phyloP scores from a whole-genome alignment of 2,113 vertebrate species.

The Columba janthina region DNA sequence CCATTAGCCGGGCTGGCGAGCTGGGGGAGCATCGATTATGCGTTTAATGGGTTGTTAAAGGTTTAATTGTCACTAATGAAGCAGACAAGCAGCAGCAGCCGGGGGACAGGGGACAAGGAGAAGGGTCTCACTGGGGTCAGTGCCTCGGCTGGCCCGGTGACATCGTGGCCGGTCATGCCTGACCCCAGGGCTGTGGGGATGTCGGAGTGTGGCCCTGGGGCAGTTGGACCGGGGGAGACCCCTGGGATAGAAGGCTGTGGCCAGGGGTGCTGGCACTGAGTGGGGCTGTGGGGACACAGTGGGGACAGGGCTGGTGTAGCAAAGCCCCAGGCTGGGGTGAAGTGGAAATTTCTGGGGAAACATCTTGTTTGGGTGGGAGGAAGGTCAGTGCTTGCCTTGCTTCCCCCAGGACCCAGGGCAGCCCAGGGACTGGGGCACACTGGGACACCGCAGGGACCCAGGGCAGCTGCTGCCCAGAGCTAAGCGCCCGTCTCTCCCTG shows the following conservation, averaged over 20 bases:
- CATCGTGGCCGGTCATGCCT: neutral
- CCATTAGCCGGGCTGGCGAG: slow-evolving; percentile 74
- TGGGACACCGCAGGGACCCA: too few species aligned
- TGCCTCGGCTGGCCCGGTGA: neutral
- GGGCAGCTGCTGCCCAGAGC: rapidly evolving
- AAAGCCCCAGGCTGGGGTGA: too few species aligned
- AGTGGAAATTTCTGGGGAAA: neutral
- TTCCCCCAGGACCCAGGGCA: too few species aligned
- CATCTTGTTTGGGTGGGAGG: rapidly evolving
- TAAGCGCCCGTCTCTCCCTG: rapidly evolving
- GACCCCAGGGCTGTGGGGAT: neutral
- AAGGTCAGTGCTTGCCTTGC: rapidly evolving
- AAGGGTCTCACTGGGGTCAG: slow-evolving; percentile 6
- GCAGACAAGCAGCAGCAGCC: slow-evolving; percentile 45
- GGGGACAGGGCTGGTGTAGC: neutral
- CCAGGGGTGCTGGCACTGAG: neutral
- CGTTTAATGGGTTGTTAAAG: slow-evolving; percentile 81
- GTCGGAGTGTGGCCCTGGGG: neutral
- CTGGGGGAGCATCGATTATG: slow-evolving; percentile 70
- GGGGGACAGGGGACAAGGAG: neutral
- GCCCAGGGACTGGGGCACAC: too few species aligned
- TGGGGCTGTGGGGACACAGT: rapidly evolving
- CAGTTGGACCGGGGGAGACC: neutral
- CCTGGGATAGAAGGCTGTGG: rapidly evolving
- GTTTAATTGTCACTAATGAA: slow-evolving; percentile 77